phyloP scores from a whole-genome alignment of 2,797 vertebrate genomes.

The Botia kubotai region DNA sequence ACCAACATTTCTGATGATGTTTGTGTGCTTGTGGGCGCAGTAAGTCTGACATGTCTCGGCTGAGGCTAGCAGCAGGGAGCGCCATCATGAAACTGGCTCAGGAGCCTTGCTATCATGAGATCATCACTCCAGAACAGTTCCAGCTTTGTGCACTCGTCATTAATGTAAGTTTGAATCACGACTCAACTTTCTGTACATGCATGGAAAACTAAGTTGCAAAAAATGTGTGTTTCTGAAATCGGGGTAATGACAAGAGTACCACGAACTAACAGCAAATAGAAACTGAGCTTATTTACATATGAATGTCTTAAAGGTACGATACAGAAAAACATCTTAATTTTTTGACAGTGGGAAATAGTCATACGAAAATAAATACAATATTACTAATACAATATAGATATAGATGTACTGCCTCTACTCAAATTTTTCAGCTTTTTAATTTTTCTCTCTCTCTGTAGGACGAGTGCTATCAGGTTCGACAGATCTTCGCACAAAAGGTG shows the following conservation, averaged over 20 bases:
- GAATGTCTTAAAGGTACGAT: too few species aligned
- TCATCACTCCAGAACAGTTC: constrained; percentile 99
- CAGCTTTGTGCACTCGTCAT: constrained; percentile 98
- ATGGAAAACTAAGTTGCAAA: background rate
- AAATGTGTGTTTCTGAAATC: too few species aligned
- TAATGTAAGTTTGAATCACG: constrained; percentile 83
- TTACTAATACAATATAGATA: too few species aligned
- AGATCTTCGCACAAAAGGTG: constrained; percentile 98
- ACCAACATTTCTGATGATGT: background rate
- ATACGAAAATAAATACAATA: too few species aligned
- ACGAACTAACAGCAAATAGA: too few species aligned
- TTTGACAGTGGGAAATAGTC: too few species aligned
- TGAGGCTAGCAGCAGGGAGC: constrained; percentile 94
- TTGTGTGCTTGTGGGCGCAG: constrained; percentile 71
- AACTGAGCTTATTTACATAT: too few species aligned
- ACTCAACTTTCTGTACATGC: background rate
- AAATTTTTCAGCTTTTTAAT: background rate
- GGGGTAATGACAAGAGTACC: too few species aligned
- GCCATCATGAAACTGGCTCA: constrained; percentile 99
- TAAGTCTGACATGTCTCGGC: constrained; percentile 99
- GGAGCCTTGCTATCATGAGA: constrained; percentile 99
- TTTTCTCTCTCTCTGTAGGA: constrained; percentile 76
- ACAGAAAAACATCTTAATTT: too few species aligned
- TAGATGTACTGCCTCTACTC: too few species aligned
- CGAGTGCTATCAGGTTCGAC: constrained; percentile 98